These are phyloP conservation scores for Mola mola DNA, from an alignment of 2,113 vertebrate genomes.

Conservation along the genomic window DNA sequence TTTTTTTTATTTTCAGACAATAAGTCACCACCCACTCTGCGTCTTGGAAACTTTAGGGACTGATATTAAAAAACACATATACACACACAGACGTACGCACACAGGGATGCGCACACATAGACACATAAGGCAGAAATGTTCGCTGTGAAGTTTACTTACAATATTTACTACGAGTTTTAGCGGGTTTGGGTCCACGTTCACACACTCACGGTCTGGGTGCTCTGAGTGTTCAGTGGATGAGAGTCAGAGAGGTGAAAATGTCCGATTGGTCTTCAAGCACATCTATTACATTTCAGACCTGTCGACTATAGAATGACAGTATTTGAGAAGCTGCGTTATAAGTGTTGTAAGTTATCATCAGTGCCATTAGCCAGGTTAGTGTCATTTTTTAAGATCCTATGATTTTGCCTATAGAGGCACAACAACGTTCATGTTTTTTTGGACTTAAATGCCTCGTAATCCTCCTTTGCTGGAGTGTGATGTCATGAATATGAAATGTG, in stretches of 20 bases:
- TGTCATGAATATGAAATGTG: no score
- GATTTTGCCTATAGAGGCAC: no score
- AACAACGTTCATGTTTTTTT: no score
- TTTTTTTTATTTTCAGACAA: constrained; percentile 57
- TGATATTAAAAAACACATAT: constrained; percentile 39
- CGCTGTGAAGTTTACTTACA: background rate
- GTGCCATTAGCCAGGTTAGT: no score
- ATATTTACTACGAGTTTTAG: background rate
- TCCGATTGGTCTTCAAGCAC: no score
- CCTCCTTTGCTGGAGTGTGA: no score
- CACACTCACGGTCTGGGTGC: background rate
- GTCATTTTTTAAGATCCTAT: no score
- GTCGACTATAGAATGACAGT: no score
- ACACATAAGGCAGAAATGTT: background rate
- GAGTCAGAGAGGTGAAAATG: background rate
- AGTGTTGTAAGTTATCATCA: no score
- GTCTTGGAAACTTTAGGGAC: constrained; percentile 39
- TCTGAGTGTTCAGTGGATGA: background rate
- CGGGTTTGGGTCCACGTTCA: constrained; percentile 1
- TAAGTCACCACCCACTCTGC: constrained; percentile 55
- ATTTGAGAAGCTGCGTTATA: no score
- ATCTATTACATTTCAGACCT: no score
- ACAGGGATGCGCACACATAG: background rate
- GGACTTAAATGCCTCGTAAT: no score
- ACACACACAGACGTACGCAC: background rate